Evolutionary conservation across 2,797 vertebrate species (phyloP), one percentile per base, ranked within the genome.

Genomic region (Holocentrus rufus): DNA sequence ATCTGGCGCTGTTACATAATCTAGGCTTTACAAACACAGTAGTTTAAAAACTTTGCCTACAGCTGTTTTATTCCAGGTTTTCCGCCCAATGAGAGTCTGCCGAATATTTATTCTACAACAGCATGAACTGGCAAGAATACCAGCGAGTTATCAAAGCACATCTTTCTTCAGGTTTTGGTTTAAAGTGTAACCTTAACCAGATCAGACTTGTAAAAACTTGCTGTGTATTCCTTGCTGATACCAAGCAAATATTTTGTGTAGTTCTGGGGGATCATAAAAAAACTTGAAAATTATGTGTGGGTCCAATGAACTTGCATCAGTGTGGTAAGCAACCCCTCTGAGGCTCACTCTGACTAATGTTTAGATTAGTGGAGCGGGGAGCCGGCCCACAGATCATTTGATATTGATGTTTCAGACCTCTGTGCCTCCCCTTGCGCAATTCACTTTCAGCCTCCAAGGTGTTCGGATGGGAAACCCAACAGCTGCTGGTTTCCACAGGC

Each of bases 381-480:
- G 63, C n/a, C 47, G 74, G 74, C 65, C 73, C 55, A 66, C 22
- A 65, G 36, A 88, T 82, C 61, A 79, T 88, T 79, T 79, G 61
- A 85, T 85, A 88, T 86, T 80, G 84, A 88, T 74, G 74, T 79
- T 76, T 83, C 56, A 78, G 75, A 76, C 62, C 42, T 59, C 60
- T 59, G 72, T 22, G 77, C 57, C 67, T 72, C 77, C 42, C 53
- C 66, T 54, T 36, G 65, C 74, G 57, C 68, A 80, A 79, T 69
- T 73, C 80, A 61, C 87, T 85, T 69, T 80, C 69, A 20, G 81
- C 84, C 69, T 74, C 65, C 47, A 61, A 69, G 63, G 70, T 55
- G 50, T 65, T 68, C 63, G 84, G 87, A 90, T 91, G 85, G 79
- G 90, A 92, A 91, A 85, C 72, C 72, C 65, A 76, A 88, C 92